A percentile compares a stretch with the other conserved stretches of the same genome.
Conservation (phyloP, 2,797 vertebrate genomes). For the Molothrus ater region DNA sequence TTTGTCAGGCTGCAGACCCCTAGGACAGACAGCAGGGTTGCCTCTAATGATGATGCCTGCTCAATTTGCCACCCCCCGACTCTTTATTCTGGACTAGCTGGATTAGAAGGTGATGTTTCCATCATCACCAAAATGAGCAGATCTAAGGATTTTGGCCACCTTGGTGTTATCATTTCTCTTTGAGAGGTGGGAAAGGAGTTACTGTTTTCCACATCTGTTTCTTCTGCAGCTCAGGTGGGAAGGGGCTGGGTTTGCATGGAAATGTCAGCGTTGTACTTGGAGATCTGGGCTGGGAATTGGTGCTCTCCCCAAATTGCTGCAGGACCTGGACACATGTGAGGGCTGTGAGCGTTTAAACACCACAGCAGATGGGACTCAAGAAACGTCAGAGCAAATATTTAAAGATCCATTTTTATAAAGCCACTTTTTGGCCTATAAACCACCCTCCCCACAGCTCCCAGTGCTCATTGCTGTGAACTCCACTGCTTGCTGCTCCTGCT, state of each 20-base stretch:
- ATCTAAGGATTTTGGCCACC: background rate
- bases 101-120: background rate
- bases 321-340: fast-evolving
- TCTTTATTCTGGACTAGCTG: background rate
- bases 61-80: fast-evolving
- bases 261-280: fast-evolving
- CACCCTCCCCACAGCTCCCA: background rate
- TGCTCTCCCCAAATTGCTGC: background rate
- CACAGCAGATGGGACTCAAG: conserved; percentile 3
- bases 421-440: conserved; percentile 25
- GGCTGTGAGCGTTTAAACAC: background rate
- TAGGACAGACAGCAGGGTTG: background rate
- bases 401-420: conserved; percentile 53
- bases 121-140: background rate
- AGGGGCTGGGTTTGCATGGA: background rate
- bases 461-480: background rate
- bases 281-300: background rate
- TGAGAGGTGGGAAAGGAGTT: background rate
- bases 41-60: background rate
- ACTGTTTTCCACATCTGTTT: background rate
- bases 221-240: background rate
- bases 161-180: background rate
- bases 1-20: background rate
- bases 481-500: background rate
- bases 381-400: conserved; percentile 59